Evolutionary conservation across 2,888 invertebrate genomes (phyloP).

Genomic region (Hecatera dysodea): DNA sequence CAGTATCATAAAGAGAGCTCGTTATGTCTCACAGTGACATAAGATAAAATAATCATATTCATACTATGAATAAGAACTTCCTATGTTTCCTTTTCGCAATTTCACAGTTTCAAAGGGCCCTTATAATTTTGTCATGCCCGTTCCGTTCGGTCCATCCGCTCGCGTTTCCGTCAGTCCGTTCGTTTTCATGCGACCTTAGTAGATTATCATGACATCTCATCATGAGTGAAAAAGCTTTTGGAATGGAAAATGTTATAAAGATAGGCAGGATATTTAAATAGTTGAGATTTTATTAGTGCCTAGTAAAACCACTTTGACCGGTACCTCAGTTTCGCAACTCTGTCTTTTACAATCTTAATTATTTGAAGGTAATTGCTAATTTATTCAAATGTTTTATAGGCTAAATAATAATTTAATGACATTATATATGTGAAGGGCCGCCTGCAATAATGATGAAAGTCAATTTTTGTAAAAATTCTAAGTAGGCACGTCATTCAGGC

Average conservation of each 20-base stretch:
- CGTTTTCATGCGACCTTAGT: constrained; percentile 34
- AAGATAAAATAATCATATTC: constrained; percentile 27
- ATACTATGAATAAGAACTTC: constrained; percentile 27
- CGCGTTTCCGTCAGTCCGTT: constrained; percentile 30
- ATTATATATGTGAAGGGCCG: too few species aligned
- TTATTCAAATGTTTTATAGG: too few species aligned
- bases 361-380: too few species aligned
- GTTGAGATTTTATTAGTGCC: background rate
- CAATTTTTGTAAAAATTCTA: too few species aligned
- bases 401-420: too few species aligned
- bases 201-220: constrained; percentile 33
- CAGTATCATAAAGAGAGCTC: background rate
- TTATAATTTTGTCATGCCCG: constrained; percentile 59
- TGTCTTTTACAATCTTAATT: too few species aligned
- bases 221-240: constrained; percentile 26
- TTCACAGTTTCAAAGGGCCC: constrained; percentile 52
- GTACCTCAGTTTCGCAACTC: too few species aligned
- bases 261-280: background rate
- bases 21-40: background rate
- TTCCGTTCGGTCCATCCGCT: constrained; percentile 33
- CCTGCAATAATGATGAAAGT: too few species aligned
- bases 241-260: background rate
- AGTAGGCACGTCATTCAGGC: too few species aligned
- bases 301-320: background rate
- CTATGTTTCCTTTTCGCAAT: constrained; percentile 49